Base-by-base conservation (phyloP, 1,140 invertebrate species). In the Drosophila nasuta region DNA sequence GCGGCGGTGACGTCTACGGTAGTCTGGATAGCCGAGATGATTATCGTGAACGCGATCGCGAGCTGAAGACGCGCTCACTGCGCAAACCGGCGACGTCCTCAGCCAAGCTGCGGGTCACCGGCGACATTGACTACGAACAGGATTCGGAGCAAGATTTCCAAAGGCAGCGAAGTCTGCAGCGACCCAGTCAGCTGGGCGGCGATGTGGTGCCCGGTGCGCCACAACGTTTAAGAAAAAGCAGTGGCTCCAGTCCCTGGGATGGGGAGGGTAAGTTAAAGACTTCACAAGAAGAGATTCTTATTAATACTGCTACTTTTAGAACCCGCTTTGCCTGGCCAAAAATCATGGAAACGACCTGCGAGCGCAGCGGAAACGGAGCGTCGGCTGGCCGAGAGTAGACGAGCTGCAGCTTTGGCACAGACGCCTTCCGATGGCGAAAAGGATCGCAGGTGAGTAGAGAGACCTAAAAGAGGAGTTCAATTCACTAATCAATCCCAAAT, bases 271-370 rank as follows among this genome's bases (percentile, higher is more conserved):
- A 65, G 72, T 38, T 0, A 11, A 43, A n/a, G 33, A 1, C 1
- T 1, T 35, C 8, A 0, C n/a, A 25, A 6, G 1, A 8, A 5
- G 3, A n/a, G 3, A 30, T 5, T 3, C 2, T 17, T 8, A 2
- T n/a, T 15, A 33, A 33, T 17, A 0, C 17, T 15, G 1, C 15
- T 13, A 10, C 35, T 91, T 58, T 70, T 13, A 93, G 93, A 93
- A 60, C 79, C 92, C 3, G 81, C 92, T 3, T 78, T 93, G 7
- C 92, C 94, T 3, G 94, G 94, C 35, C 92, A 94, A 68, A 94
- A 94, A 17, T 70, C 94, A 79, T 95, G 95, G 64, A 95, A 95
- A 75, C 92, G 95, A 68, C 95, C 95, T 0, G 94, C 94, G 45
- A 95, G 95, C 82, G 95, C 95, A 1, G 93, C 94, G 1, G 94